Conservation (phyloP, 2,888 invertebrate genomes). For the Strigamia crassipes region DNA sequence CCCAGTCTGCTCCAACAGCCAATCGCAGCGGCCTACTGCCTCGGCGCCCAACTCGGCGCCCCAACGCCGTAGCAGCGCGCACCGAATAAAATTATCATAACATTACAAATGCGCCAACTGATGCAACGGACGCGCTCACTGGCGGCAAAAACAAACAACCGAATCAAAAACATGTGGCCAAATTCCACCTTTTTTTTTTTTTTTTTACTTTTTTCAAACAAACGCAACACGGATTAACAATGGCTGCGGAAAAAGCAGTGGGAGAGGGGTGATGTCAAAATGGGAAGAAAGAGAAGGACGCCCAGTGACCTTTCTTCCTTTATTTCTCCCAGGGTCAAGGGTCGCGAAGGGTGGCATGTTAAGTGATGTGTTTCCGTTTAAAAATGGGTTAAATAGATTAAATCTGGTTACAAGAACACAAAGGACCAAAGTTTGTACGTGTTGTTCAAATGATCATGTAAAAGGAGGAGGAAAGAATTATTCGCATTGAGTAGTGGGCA, state of each 20-base stretch:
- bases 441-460: not conserved
- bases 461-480: not conserved
- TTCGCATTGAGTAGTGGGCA: not conserved
- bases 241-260: no score
- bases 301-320: not conserved
- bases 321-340: not conserved
- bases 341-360: not conserved
- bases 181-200: not conserved
- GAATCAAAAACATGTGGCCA: not conserved
- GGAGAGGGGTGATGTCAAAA: no score
- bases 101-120: not conserved
- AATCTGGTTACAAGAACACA: not conserved
- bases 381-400: not conserved
- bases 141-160: not conserved
- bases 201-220: not conserved
- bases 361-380: not conserved
- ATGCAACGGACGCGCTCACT: not conserved
- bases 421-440: not conserved
- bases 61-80: not conserved
- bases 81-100: not conserved
- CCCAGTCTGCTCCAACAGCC: not conserved
- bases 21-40: not conserved
- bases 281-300: not conserved
- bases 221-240: not conserved
- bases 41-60: not conserved